Percentiles rank a stretch among this genome's conserved stretches.
phyloP scores from a whole-genome alignment of 2,113 vertebrate genomes.

The Origma solitaria region DNA sequence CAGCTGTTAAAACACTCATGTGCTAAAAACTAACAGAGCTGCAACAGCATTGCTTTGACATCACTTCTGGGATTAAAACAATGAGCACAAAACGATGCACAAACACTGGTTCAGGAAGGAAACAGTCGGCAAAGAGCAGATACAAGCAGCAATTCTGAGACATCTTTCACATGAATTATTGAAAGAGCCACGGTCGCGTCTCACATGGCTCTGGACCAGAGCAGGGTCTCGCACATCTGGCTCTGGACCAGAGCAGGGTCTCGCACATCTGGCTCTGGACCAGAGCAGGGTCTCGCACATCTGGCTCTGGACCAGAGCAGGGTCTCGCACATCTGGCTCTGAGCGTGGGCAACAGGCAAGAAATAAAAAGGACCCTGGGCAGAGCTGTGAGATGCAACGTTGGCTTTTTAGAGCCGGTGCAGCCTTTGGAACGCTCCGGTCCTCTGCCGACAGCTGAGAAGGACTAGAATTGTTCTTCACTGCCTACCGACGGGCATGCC shows the following conservation, averaged over 20 bases:
- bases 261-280: background rate
- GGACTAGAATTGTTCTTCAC: conserved; percentile 69
- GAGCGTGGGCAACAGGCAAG: background rate
- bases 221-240: too few species aligned
- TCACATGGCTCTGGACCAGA: conserved; percentile 50
- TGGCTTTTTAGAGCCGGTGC: conserved; percentile 12
- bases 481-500: conserved; percentile 94
- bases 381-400: conserved; percentile 31
- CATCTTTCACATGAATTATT: conserved; percentile 24
- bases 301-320: background rate
- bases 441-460: conserved; percentile 63
- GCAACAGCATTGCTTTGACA: background rate
- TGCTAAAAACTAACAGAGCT: background rate
- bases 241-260: conserved; percentile 6
- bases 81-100: background rate
- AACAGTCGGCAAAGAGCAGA: conserved; percentile 19
- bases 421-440: conserved; percentile 48
- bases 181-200: background rate
- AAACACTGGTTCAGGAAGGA: background rate
- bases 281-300: background rate
- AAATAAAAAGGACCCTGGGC: background rate
- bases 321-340: background rate
- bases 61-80: background rate
- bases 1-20: background rate
- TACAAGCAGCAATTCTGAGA: conserved; percentile 19